Evolutionary conservation across 2,113 vertebrate species (phyloP).

Genomic region (Xenopus laevis): DNA sequence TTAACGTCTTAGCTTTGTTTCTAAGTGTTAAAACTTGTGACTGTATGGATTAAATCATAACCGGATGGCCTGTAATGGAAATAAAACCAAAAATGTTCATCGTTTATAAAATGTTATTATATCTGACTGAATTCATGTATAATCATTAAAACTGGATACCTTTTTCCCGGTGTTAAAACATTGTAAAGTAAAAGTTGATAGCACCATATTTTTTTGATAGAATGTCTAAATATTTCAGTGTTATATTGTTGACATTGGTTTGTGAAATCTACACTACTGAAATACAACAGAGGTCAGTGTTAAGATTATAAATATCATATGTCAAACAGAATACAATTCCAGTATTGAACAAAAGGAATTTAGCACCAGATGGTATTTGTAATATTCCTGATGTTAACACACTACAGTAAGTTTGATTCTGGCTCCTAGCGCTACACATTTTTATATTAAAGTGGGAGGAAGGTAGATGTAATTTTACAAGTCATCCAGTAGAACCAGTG

Average conservation of each 20-base stretch:
- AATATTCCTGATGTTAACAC: conserved; percentile 63
- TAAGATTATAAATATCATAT: conserved; percentile 68
- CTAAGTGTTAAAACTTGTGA: conserved; percentile 48
- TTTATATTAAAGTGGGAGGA: conserved; percentile 58
- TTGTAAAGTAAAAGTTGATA: conserved; percentile 75
- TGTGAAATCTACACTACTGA: conserved; percentile 62
- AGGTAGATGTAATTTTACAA: conserved; percentile 52
- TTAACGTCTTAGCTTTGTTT: conserved; percentile 40
- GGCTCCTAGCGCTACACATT: conserved; percentile 56
- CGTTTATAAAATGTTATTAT: conserved; percentile 31
- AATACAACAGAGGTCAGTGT: conserved; percentile 65
- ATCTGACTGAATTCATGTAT: background rate
- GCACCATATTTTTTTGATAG: conserved; percentile 84
- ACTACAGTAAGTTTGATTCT: conserved; percentile 69
- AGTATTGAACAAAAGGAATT: conserved; percentile 77
- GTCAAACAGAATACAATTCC: conserved; percentile 76
- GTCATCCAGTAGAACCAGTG: conserved; percentile 58
- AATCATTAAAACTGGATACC: conserved; percentile 49
- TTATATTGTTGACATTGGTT: conserved; percentile 64
- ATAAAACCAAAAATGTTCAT: conserved; percentile 16
- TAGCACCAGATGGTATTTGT: conserved; percentile 86
- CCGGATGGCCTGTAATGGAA: conserved; percentile 61
- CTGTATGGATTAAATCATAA: conserved; percentile 60
- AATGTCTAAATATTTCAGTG: conserved; percentile 78
- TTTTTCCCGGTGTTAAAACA: conserved; percentile 62